Percentiles rank a stretch among this genome's conserved stretches.
These are phyloP conservation scores for Meloidogyne hapla DNA, from an alignment of 1,140 invertebrate genomes.

Conservation along the genomic window DNA sequence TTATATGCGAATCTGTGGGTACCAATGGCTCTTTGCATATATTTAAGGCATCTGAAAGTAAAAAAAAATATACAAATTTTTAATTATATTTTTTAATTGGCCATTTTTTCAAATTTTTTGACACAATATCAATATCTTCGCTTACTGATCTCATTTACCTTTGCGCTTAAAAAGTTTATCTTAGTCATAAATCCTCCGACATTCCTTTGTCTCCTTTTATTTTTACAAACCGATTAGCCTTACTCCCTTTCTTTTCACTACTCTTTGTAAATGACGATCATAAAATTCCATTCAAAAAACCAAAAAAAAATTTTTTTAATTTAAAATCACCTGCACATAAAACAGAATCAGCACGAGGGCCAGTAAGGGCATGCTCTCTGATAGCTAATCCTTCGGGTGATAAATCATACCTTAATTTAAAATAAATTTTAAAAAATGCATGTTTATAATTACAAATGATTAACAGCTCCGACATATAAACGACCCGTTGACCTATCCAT, in stretches of 20 bases:
- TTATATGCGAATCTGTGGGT: slow-evolving; percentile 57
- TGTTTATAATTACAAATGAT: too few relatives aligned
- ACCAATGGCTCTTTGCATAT: slow-evolving; percentile 45
- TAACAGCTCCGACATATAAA: slow-evolving; percentile 59
- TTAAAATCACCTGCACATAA: slow-evolving; percentile 44
- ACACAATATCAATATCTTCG: background rate
- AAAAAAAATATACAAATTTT: background rate
- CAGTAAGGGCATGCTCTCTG: slow-evolving; percentile 51
- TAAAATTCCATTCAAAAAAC: background rate
- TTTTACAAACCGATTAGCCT: background rate
- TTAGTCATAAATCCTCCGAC: background rate
- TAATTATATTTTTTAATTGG: slow-evolving; percentile 20
- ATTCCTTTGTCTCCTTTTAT: background rate
- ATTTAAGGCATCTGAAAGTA: slow-evolving; percentile 39
- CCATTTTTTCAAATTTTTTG: background rate
- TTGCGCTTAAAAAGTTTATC: background rate
- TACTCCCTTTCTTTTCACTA: background rate
- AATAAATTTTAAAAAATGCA: too few relatives aligned
- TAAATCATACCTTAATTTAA: too few relatives aligned
- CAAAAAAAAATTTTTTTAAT: background rate
- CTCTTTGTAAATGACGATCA: too few relatives aligned
- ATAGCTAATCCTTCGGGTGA: slow-evolving; percentile 45
- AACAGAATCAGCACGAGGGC: slow-evolving; percentile 53
- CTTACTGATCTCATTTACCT: background rate
- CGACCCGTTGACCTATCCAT: slow-evolving; percentile 57